Conservation (phyloP, 2,888 invertebrate species). For the Tupiocoris notatus region DNA sequence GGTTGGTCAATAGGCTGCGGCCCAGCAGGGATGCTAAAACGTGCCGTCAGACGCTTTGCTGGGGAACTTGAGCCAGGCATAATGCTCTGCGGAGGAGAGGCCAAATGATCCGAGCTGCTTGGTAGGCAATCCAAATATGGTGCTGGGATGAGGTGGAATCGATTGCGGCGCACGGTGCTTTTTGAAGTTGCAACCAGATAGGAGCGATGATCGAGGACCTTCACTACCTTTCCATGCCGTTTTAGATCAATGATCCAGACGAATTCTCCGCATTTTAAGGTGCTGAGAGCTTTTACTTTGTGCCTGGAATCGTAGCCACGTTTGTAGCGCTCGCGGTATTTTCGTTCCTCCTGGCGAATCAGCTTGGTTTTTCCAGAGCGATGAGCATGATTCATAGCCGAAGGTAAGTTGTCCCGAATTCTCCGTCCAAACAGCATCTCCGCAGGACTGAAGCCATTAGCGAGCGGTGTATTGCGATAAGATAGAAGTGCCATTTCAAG, state of each 20-base stretch:
- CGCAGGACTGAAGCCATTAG: slow-evolving; percentile 18
- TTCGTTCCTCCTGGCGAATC: not conserved
- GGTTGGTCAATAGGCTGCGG: not conserved
- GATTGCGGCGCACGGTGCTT: slow-evolving; percentile 10
- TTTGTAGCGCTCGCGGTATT: slow-evolving; percentile 13
- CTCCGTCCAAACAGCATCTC: too few relatives aligned
- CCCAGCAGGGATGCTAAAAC: not conserved
- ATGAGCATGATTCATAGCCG: not conserved
- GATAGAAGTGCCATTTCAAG: slow-evolving; percentile 12
- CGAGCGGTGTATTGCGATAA: slow-evolving; percentile 6
- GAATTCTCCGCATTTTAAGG: not conserved
- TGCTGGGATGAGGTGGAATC: slow-evolving; percentile 17
- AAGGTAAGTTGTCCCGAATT: slow-evolving; percentile 16
- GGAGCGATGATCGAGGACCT: not conserved
- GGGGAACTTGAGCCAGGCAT: not conserved
- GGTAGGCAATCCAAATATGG: slow-evolving; percentile 19
- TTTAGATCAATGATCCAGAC: slow-evolving; percentile 23
- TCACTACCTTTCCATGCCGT: too few relatives aligned
- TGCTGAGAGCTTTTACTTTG: not conserved
- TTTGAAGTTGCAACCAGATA: slow-evolving; percentile 6
- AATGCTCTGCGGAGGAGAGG: not conserved
- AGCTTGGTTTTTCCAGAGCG: not conserved
- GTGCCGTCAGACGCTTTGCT: not conserved
- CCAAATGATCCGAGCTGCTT: too few relatives aligned
- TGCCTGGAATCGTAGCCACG: slow-evolving; percentile 1